phyloP scores from a whole-genome alignment of 2,888 invertebrate species.

The Trichopria drosophilae region DNA sequence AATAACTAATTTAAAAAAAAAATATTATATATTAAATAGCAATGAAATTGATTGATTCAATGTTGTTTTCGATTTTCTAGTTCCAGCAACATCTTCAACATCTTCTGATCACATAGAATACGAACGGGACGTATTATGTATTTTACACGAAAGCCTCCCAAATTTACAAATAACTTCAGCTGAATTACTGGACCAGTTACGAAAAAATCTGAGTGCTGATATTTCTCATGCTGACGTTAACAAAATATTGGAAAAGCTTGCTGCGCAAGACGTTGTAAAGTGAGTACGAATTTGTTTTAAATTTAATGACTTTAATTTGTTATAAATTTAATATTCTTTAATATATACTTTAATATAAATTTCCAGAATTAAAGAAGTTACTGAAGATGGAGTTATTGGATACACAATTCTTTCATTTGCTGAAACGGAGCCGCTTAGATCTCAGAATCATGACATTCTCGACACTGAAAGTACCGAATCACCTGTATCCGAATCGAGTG shows the following conservation, averaged over 20 bases:
- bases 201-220: constrained; percentile 60
- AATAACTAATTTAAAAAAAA: not conserved
- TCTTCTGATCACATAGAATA: constrained; percentile 53
- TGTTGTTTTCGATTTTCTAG: constrained; percentile 22
- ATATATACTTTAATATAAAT: constrained; percentile 20
- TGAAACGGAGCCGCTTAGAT: constrained; percentile 45
- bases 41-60: no score
- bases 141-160: constrained; percentile 70
- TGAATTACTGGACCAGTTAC: constrained; percentile 65
- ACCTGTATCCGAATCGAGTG: constrained; percentile 46
- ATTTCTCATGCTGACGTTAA: constrained; percentile 68
- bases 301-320: constrained; percentile 1
- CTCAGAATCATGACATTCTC: constrained; percentile 41
- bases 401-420: constrained; percentile 52
- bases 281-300: constrained; percentile 41
- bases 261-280: constrained; percentile 74
- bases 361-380: constrained; percentile 53
- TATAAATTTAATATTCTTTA: not conserved
- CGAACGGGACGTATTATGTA: constrained; percentile 64
- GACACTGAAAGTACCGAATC: constrained; percentile 47
- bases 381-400: constrained; percentile 54
- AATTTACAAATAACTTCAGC: constrained; percentile 73
- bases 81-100: constrained; percentile 35
- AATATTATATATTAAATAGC: no score
- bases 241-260: constrained; percentile 76